Percentiles rank a stretch among this genome's conserved stretches.
Evolutionary conservation across 2,113 vertebrate species (phyloP).

Genomic region (Cyanoderma ruficeps): DNA sequence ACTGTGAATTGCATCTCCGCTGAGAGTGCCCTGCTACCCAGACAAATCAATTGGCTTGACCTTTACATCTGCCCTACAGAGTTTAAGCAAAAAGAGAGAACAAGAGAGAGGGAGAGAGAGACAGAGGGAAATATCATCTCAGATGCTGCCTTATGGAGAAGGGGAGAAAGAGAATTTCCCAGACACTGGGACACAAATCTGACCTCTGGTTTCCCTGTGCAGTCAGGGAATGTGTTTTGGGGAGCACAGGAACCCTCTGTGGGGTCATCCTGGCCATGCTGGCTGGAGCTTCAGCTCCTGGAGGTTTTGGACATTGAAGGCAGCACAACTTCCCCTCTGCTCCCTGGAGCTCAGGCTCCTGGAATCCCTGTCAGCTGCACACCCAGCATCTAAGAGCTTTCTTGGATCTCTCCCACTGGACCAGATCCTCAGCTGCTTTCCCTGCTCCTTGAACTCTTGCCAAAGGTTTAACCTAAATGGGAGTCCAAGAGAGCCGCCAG

Average conservation of each 20-base stretch:
- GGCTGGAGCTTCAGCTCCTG: neutral
- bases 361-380: slow-evolving; percentile 23
- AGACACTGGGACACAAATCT: neutral
- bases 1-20: slow-evolving; percentile 14
- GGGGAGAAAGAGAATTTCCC: neutral
- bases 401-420: slow-evolving; percentile 32
- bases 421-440: slow-evolving; percentile 43
- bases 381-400: slow-evolving; percentile 37
- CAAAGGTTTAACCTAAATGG: slow-evolving; percentile 33
- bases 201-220: neutral
- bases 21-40: neutral
- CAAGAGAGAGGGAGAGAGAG: neutral
- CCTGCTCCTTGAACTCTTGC: slow-evolving; percentile 13
- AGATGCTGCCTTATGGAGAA: neutral
- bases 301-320: neutral
- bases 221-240: too few relatives aligned
- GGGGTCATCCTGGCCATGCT: neutral
- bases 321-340: neutral
- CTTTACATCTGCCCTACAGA: slow-evolving; percentile 23
- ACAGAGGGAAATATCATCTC: neutral
- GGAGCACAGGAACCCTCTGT: accelerated
- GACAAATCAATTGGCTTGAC: slow-evolving; percentile 25
- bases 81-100: slow-evolving; percentile 5
- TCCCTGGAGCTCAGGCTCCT: neutral
- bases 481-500: neutral